A percentile compares a stretch with the other conserved stretches of the same genome.
phyloP scores from a whole-genome alignment of 64 coral and sea anemone species.

The Stylophora pistillata region DNA sequence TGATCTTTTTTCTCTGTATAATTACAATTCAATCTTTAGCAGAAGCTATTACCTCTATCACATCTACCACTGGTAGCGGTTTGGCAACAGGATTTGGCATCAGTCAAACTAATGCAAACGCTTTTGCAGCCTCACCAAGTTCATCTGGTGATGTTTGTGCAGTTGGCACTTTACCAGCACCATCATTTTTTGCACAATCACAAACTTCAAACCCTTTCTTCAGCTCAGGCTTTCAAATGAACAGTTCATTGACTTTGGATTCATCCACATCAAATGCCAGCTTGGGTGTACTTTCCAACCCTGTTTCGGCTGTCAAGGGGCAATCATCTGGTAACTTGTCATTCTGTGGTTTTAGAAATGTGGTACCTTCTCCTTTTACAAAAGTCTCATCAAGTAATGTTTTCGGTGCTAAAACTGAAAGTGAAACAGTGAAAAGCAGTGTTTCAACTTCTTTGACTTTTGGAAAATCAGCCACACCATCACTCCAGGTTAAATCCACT shows the following conservation, averaged over 20 bases:
- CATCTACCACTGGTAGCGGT: neutral
- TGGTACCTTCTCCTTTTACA: neutral
- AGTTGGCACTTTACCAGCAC: neutral
- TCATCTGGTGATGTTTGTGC: neutral
- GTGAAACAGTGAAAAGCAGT: neutral
- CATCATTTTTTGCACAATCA: neutral
- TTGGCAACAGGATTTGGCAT: constrained; percentile 3
- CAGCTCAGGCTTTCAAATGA: neutral
- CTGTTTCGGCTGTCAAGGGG: too few species aligned
- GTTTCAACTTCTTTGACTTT: neutral
- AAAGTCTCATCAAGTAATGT: neutral
- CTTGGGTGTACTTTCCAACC: neutral
- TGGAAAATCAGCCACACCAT: neutral
- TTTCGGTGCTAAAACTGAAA: neutral
- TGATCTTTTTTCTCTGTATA: neutral
- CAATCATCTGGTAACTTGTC: neutral
- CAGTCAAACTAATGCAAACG: neutral
- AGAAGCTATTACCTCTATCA: neutral
- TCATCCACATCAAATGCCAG: neutral
- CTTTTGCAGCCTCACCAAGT: neutral
- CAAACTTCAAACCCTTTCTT: neutral
- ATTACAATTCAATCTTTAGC: neutral
- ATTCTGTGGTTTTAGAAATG: neutral
- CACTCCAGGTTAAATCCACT: neutral
- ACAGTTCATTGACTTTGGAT: neutral